Base-by-base conservation (phyloP, 2,113 vertebrate species). In the Solea senegalensis region DNA sequence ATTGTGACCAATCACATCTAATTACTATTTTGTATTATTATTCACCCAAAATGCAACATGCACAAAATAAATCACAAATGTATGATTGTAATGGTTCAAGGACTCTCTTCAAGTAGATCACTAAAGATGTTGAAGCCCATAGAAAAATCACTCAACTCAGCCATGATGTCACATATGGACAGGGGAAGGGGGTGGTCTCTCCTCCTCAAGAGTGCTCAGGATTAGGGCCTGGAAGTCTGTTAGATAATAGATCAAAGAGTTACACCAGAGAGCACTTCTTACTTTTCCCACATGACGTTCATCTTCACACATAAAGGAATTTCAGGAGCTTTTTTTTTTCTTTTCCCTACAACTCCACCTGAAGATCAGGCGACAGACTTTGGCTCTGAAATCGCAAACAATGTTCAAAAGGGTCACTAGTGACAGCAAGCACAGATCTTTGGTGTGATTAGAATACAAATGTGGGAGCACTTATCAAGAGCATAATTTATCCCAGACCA, bases 221-320 rank as follows among this genome's bases (percentile, higher is more conserved):
- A 91, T 93, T 92, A 92, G 79, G 72, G 83, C 80, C 87, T 92
- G 90, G 81, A 92, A 90, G 86, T 87, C 87, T 90, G 85, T 64
- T 48, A 90, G 92, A 94, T 93, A 93, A 93, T 89, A 89, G 90
- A 94, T 93, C 91, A 94, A 93, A 93, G 91, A 85, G 69, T 79
- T 69, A 62, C 75, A 88, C 73, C 84, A 51, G 65, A 84, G 76
- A 86, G 79, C 76, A 77, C 69, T 74, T 76, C 65, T 83, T 84
- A 73, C 52, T 70, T 88, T 64, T 89, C 84, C 76, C 88, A 89
- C 87, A 65, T 65, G 78, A 74, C 34, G 65, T 52, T 81, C 83
- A 78, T 82, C 80, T 80, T 89, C 78, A 83, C 56, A 48, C 72
- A 80, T 75, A 80, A 82, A 70, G 74, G 78, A 81, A 70, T 85